These are phyloP conservation scores for Arothron firmamentum DNA, from an alignment of 2,113 vertebrate species.

Conservation along the genomic window DNA sequence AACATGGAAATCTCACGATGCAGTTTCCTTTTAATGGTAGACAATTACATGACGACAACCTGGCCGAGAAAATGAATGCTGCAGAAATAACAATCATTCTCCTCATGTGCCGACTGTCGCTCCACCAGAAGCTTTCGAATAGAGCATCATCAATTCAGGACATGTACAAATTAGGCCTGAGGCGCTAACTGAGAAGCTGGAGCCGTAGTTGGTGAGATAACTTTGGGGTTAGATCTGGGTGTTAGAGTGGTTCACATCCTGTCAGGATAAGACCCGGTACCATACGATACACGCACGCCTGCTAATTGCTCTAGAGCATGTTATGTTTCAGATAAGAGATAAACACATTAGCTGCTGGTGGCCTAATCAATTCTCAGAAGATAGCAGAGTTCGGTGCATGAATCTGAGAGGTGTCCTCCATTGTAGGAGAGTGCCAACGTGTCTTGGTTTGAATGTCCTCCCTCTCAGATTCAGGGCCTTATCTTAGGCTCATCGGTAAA, in stretches of 20 bases:
- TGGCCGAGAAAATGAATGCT: slow-evolving; percentile 23
- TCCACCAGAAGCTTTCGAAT: too few relatives aligned
- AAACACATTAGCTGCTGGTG: background rate
- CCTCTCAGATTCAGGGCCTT: background rate
- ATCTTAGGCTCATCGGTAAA: too few relatives aligned
- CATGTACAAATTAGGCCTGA: background rate
- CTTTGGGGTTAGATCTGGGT: background rate
- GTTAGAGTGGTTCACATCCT: background rate
- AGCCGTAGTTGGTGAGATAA: background rate
- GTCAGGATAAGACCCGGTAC: background rate
- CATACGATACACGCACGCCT: background rate
- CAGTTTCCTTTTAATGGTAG: slow-evolving; percentile 46
- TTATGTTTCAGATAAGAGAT: background rate
- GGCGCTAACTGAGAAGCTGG: background rate
- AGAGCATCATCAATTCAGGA: too few relatives aligned
- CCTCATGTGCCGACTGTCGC: background rate
- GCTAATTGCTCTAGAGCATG: background rate
- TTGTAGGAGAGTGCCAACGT: background rate
- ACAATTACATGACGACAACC: slow-evolving; percentile 44
- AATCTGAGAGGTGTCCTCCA: background rate
- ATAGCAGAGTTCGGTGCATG: background rate
- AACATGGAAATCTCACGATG: slow-evolving; percentile 50
- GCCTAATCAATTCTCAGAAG: background rate
- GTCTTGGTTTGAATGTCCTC: background rate
- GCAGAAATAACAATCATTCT: slow-evolving; percentile 12